phyloP scores from a whole-genome alignment of 2,113 vertebrate genomes.

The Lepus europaeus region DNA sequence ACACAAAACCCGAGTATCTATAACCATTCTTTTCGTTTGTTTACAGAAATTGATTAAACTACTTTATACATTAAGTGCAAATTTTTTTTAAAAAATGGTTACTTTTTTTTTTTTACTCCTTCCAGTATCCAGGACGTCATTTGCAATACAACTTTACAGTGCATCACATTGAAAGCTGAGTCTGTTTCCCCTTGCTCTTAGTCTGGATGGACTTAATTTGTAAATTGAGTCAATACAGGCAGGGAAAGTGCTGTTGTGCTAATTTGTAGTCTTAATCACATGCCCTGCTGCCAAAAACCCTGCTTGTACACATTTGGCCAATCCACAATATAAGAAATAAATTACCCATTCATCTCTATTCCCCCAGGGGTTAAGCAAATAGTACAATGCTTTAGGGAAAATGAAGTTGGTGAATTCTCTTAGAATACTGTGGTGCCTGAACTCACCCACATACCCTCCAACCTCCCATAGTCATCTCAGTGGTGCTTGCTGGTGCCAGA shows the following conservation, averaged over 20 bases:
- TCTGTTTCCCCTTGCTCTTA: not conserved
- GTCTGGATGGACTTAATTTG: not conserved
- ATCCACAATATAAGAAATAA: not conserved
- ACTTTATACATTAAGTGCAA: not conserved
- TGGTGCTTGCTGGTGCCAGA: not conserved
- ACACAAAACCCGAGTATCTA: not conserved
- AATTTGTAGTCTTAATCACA: not conserved
- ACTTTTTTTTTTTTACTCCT: not conserved
- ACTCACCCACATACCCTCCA: not conserved
- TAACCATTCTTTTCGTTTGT: not conserved
- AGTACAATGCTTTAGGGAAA: not conserved
- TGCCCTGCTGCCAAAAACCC: not conserved
- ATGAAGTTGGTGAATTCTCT: not conserved
- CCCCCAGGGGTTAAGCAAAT: not conserved
- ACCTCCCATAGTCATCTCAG: not conserved
- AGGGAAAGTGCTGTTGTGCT: not conserved
- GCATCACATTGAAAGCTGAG: not conserved
- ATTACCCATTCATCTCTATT: too few relatives aligned
- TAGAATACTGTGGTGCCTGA: not conserved
- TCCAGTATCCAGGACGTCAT: not conserved
- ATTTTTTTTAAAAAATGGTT: too few relatives aligned
- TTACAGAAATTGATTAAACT: not conserved
- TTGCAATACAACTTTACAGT: too few relatives aligned
- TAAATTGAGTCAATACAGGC: not conserved
- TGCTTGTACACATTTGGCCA: not conserved